Base-by-base conservation (phyloP, 2,888 invertebrate genomes). In the Epiblema foenella region DNA sequence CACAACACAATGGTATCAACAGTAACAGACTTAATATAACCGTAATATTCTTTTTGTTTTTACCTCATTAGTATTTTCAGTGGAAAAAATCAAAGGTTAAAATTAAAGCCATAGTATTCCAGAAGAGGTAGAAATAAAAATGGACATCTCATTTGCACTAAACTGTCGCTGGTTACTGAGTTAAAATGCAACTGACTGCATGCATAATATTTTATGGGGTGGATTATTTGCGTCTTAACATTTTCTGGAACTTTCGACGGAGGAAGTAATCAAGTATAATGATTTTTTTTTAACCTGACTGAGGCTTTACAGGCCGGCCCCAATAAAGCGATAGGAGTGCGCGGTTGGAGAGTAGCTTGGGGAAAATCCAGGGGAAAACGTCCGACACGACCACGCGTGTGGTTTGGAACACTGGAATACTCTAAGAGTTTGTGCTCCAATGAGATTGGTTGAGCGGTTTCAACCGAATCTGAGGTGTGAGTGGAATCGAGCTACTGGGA, bases 91-190 rank as follows among this genome's bases (percentile, higher is more conserved):
- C n/a, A n/a, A 46, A 46, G 46, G n/a, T 46, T 46, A 46, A 42
- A 42, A 42, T 42, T 42, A 42, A 46, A 46, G 46, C 0, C 46
- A n/a, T 46, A 46, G 29, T 46, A 37, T 51, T n/a, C 57, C 42
- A 85, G 85, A 87, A 89, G 87, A 87, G 87, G 83, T 78, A 85
- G 82, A 83, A 84, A 88, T 88, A 88, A 88, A 88, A 90, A 89
- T 87, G 86, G 88, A 88, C 85, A 82, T 84, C 83, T 87, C 83
- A 83, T 87, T 83, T 81, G 81, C 77, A 80, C 79, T 83, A 84
- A 85, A 81, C 80, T 85, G 81, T 80, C 79, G 81, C 80, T 83
- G 82, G 83, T 84, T 85, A 76, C 75, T 67, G 72, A 76, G 78
- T 80, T 83, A 81, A 82, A 84, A 82, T 84, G 69, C 65, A 59